These are phyloP conservation scores for Alectoris magna DNA, from an alignment of 2,797 vertebrate species.

Conservation along the genomic window DNA sequence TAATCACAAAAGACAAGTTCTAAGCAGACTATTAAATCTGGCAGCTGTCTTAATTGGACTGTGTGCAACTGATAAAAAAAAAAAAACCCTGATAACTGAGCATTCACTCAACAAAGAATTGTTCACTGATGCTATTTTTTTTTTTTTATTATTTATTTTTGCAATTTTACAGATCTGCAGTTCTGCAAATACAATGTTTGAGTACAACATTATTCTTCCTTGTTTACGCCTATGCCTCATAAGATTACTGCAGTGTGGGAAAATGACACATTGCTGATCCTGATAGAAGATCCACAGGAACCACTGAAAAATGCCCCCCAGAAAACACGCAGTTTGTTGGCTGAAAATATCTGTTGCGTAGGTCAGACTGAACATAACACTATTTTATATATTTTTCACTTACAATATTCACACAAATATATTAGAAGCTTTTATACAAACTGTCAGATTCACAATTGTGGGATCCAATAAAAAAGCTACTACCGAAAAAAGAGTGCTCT, in stretches of 20 bases:
- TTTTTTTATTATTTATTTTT: constrained; percentile 19
- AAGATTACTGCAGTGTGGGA: background rate
- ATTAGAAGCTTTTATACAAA: background rate
- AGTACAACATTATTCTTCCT: constrained; percentile 5
- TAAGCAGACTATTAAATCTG: constrained; percentile 59
- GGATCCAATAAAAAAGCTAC: background rate
- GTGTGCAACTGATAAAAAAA: constrained; percentile 52
- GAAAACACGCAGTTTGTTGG: background rate
- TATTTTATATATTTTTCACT: background rate
- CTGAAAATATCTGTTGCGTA: background rate
- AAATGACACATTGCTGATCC: background rate
- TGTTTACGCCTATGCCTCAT: background rate
- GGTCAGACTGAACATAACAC: background rate
- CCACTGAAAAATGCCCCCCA: background rate
- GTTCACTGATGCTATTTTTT: constrained; percentile 7
- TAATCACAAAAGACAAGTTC: constrained; percentile 61
- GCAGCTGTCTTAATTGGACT: constrained; percentile 63
- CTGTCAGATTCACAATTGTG: background rate
- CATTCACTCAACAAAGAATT: constrained; percentile 34
- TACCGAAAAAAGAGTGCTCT: background rate
- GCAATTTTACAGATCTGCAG: constrained; percentile 23
- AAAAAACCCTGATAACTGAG: constrained; percentile 9
- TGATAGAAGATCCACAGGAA: background rate
- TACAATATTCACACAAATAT: background rate
- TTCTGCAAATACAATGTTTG: constrained; percentile 36